Conservation (phyloP, 2,888 invertebrate genomes). For the Noctua janthe region DNA sequence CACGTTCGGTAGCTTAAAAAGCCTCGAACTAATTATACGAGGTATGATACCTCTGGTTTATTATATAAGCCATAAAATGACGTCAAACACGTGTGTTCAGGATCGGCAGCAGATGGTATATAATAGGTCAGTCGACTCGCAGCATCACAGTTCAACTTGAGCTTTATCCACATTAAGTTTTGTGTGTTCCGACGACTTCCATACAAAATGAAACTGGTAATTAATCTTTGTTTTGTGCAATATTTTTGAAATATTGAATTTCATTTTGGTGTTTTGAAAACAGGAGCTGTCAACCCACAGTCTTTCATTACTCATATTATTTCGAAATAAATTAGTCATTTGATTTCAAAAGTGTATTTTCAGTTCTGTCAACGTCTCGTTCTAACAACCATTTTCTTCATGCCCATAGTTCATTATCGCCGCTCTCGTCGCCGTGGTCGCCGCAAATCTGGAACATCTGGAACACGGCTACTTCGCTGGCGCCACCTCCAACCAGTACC, state of each 20-base stretch:
- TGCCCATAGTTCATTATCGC: conserved; percentile 80
- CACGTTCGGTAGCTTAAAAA: conserved; percentile 73
- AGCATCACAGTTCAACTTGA: conserved; percentile 75
- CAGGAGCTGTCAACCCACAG: rapidly evolving
- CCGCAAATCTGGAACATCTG: conserved; percentile 83
- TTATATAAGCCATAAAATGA: conserved; percentile 78
- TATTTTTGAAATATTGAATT: conserved; percentile 5
- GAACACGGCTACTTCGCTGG: conserved; percentile 79
- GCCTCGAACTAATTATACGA: conserved; percentile 80
- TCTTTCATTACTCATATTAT: neutral
- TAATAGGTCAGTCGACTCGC: conserved; percentile 80
- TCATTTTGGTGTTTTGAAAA: neutral
- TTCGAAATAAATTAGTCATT: neutral
- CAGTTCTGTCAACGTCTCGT: neutral
- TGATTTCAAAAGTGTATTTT: neutral
- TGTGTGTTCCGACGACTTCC: conserved; percentile 51
- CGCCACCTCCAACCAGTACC: conserved; percentile 83
- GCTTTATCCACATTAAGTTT: conserved; percentile 69
- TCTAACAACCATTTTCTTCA: neutral
- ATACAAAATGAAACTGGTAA: conserved; percentile 88
- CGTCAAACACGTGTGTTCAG: conserved; percentile 82
- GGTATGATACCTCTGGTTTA: conserved; percentile 77
- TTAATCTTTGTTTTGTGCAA: conserved; percentile 44
- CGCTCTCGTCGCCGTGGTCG: conserved; percentile 79
- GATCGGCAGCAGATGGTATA: conserved; percentile 84